Base-by-base conservation (phyloP, 2,113 vertebrate species). In the Ctenomys sociabilis region DNA sequence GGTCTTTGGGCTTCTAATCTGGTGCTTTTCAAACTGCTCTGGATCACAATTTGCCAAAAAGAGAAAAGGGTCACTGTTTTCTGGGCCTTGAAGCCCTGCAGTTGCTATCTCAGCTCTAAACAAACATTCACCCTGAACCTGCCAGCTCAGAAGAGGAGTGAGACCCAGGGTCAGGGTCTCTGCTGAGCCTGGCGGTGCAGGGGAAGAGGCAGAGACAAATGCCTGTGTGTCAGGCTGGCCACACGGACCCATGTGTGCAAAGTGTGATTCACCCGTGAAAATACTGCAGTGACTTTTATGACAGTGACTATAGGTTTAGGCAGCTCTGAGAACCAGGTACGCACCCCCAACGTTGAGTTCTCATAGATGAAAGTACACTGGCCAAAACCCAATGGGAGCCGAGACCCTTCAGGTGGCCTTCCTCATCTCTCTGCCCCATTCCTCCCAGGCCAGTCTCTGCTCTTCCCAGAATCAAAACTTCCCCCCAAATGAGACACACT, bases 31-130 rank as follows among this genome's bases (percentile, higher is more conserved):
- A 81, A 85, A 73, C 26, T 88, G 85, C 24, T 7, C 32, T 37
- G 37, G 22, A 85, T 16, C 66, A 90, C 77, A 88, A 43, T 49
- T 93, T 59, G 90, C 37, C 22, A 52, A 93, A n/a, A 30, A 59
- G 37, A 80, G 63, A 66, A 86, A 68, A 77, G 40, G 24, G 35
- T 16, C 37, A 40, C 85, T 45, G 40, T 73, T 86, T 73, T 72
- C 28, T 61, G 93, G 68, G 91, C 49, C 70, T 40, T 6, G 26
- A 72, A 84, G 49, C 40, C 80, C 84, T 19, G 84, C 91, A 84
- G 57, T 59, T 95, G 86, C 54, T 43, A 66, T 30, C 45, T 96
- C 85, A 90, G 88, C 82, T 95, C 66, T 82, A 63, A 93, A 68
- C 30, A 77, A 91, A 52, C 78, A 28, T 24, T 85, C 91, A 85